phyloP scores from a whole-genome alignment of 2,797 vertebrate species.

The Hemitrygon akajei region DNA sequence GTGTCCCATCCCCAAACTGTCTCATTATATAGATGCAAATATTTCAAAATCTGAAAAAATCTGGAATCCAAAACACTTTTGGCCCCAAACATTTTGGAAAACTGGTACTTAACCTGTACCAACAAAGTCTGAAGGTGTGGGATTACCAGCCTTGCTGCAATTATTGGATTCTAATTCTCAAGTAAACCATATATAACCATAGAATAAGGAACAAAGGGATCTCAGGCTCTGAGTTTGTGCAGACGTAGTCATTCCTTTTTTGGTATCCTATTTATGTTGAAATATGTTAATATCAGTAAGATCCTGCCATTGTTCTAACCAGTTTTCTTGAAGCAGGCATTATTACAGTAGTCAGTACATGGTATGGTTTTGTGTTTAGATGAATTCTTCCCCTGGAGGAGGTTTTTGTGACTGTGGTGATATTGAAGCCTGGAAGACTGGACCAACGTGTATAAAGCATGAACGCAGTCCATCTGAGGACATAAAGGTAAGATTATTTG shows the following conservation, averaged over 20 bases:
- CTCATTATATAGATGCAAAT: no score
- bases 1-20: no score
- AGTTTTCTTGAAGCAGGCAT: not conserved
- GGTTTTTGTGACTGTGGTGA: constrained; percentile 98
- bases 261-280: not conserved
- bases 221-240: not conserved
- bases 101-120: no score
- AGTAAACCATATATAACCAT: not conserved
- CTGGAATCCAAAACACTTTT: no score
- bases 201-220: not conserved
- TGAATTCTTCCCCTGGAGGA: constrained; percentile 90
- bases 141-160: not conserved
- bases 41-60: no score
- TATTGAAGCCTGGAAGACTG: constrained; percentile 91
- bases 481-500: not conserved
- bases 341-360: constrained; percentile 34
- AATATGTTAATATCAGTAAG: not conserved
- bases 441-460: constrained; percentile 82
- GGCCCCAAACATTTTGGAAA: no score
- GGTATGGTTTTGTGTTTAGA: constrained; percentile 56
- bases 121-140: no score
- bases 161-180: not conserved
- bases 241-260: not conserved
- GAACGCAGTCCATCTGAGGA: constrained; percentile 63
- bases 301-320: not conserved